These are phyloP conservation scores for Drosophila persimilis DNA, from an alignment of 1,140 invertebrate species.

Conservation along the genomic window DNA sequence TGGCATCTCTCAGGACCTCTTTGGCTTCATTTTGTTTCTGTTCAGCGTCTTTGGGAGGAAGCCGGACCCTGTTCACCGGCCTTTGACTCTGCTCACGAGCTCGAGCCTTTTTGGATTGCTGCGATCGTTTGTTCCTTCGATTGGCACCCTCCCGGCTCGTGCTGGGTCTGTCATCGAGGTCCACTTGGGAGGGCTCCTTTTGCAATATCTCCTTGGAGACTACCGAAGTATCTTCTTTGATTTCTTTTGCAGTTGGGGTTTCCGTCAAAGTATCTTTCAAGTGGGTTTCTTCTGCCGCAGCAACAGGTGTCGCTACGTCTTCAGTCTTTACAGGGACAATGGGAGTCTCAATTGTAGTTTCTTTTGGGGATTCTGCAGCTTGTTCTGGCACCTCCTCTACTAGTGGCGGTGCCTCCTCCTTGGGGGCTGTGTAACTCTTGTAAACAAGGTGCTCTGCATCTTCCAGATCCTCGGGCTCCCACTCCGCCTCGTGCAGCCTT, in stretches of 20 bases:
- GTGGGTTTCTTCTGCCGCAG: too few species aligned
- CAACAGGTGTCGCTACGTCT: not conserved
- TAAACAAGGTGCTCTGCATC: slow-evolving; percentile 53
- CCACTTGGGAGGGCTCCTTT: not conserved
- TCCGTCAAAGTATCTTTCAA: not conserved
- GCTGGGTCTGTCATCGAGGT: slow-evolving; percentile 47
- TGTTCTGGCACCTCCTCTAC: not conserved
- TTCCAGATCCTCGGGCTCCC: slow-evolving; percentile 41
- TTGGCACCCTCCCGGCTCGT: slow-evolving; percentile 50
- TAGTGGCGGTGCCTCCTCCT: not conserved
- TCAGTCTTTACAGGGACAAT: not conserved
- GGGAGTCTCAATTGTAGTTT: not conserved
- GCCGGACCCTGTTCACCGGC: slow-evolving; percentile 31
- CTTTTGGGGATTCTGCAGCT: not conserved
- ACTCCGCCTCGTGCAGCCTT: slow-evolving; percentile 60
- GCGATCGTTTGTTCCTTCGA: slow-evolving; percentile 44
- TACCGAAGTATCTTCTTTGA: not conserved
- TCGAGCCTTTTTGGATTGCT: slow-evolving; percentile 38
- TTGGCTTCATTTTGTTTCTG: not conserved
- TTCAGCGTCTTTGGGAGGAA: slow-evolving; percentile 5
- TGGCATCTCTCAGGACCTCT: too few species aligned
- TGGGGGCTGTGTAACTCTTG: slow-evolving; percentile 62
- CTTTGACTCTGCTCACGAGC: slow-evolving; percentile 56
- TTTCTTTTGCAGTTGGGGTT: not conserved
- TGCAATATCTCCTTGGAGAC: too few species aligned